Percentiles rank a stretch among this genome's conserved stretches.
phyloP scores from a whole-genome alignment of 2,797 vertebrate genomes.

The Zalophus californianus region DNA sequence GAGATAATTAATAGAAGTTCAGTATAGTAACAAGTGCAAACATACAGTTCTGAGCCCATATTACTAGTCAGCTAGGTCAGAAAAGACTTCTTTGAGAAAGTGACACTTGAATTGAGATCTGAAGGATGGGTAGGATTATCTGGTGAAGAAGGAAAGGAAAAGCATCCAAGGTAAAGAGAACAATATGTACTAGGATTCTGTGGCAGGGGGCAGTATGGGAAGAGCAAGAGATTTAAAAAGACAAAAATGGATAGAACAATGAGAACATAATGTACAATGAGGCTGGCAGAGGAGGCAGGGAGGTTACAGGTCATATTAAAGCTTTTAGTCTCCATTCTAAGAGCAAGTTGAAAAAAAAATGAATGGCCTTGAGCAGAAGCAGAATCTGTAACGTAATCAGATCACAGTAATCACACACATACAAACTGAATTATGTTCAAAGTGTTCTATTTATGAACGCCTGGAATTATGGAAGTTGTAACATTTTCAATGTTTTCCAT shows the following conservation, averaged over 20 bases:
- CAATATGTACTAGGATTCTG: not conserved
- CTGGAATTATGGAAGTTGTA: not conserved
- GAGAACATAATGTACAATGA: not conserved
- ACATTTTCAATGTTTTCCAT: not conserved
- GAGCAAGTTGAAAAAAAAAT: not conserved
- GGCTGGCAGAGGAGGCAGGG: not conserved
- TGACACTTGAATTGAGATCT: not conserved
- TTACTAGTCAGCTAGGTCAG: not conserved
- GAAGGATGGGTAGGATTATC: not conserved
- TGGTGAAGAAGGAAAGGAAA: not conserved
- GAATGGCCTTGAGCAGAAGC: not conserved
- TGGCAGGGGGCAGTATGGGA: not conserved
- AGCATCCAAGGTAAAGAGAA: not conserved
- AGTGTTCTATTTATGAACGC: not conserved
- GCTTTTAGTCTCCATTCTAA: not conserved
- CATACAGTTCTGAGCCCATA: not conserved
- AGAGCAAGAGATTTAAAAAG: not conserved
- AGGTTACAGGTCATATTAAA: not conserved
- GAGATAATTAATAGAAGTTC: not conserved
- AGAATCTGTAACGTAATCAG: not conserved
- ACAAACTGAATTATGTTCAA: not conserved
- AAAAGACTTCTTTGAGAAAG: not conserved
- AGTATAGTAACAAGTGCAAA: not conserved
- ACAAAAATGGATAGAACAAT: not conserved
- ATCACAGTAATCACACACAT: not conserved